These are phyloP conservation scores for Lottia gigantea DNA, from an alignment of 2,888 invertebrate genomes.

Conservation along the genomic window DNA sequence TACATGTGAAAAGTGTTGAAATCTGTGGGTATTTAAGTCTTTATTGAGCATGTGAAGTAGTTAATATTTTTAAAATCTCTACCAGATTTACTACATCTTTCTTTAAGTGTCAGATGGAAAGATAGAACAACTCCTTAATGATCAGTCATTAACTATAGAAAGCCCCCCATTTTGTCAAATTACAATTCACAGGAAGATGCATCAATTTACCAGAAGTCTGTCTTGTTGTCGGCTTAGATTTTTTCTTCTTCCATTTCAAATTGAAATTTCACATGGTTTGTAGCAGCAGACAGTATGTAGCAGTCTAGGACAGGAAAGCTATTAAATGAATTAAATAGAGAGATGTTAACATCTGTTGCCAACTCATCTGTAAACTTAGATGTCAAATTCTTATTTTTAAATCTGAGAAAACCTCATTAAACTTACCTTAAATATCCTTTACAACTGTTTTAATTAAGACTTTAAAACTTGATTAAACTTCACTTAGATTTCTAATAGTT, in stretches of 20 bases:
- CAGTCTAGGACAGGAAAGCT: not conserved
- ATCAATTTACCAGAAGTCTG: not conserved
- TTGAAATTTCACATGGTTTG: conserved; percentile 9
- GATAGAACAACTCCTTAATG: not conserved
- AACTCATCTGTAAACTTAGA: not conserved
- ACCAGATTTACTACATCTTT: not conserved
- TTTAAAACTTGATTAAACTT: no score
- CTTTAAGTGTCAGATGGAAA: conserved; percentile 1
- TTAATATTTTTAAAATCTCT: not conserved
- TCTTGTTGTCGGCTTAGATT: not conserved
- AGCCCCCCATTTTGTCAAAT: conserved; percentile 1
- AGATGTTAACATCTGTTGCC: not conserved
- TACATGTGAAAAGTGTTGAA: not conserved
- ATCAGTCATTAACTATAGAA: not conserved
- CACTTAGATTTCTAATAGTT: no score
- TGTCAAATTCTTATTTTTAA: conserved; percentile 3
- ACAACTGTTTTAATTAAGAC: no score
- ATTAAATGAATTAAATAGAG: conserved; percentile 7
- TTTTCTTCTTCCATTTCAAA: not conserved
- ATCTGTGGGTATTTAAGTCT: not conserved
- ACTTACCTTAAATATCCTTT: no score
- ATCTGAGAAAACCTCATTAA: not conserved
- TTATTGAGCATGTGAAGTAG: not conserved
- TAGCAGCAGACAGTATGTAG: not conserved
- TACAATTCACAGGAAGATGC: not conserved